Conservation (phyloP, 2,888 invertebrate genomes). For the Ormyrus nitidulus region DNA sequence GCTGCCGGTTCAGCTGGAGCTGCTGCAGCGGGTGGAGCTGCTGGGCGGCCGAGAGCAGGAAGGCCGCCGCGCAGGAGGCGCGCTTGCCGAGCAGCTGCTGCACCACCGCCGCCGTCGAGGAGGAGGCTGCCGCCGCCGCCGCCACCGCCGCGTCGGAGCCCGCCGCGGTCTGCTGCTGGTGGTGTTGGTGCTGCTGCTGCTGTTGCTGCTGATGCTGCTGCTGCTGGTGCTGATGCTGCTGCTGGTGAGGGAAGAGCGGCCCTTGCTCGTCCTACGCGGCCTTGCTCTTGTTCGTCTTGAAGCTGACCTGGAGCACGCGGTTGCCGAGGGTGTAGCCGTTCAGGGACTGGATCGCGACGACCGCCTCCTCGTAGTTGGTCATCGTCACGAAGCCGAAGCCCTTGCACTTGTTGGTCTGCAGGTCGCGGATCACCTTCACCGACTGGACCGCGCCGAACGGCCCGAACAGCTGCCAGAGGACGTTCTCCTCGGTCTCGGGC, state of each 20-base stretch:
- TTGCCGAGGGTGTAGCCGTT: constrained; percentile 94
- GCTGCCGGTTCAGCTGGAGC: constrained; percentile 43
- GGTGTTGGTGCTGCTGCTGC: constrained; percentile 25
- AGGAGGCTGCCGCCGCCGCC: constrained; percentile 45
- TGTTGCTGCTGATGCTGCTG: constrained; percentile 48
- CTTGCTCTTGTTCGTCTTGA: constrained; percentile 91
- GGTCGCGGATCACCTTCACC: constrained; percentile 94
- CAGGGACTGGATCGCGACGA: constrained; percentile 92
- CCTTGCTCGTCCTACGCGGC: constrained; percentile 79
- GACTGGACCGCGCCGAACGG: constrained; percentile 95
- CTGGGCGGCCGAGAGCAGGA: constrained; percentile 52
- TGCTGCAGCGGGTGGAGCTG: constrained; percentile 36
- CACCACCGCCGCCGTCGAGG: constrained; percentile 48
- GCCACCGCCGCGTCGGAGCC: constrained; percentile 45
- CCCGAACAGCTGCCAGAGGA: constrained; percentile 96
- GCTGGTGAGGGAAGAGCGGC: constrained; percentile 59
- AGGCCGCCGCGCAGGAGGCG: constrained; percentile 30
- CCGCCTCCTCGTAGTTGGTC: constrained; percentile 96
- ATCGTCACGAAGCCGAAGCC: constrained; percentile 96
- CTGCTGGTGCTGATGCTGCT: constrained; percentile 49
- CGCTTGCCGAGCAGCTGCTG: constrained; percentile 47
- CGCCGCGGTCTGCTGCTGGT: background rate
- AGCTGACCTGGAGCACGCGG: constrained; percentile 93
- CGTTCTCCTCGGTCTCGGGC: constrained; percentile 96
- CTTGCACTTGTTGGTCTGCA: constrained; percentile 95